Conservation (phyloP, 2,888 invertebrate genomes). For the Drosophila suboccidentalis region DNA sequence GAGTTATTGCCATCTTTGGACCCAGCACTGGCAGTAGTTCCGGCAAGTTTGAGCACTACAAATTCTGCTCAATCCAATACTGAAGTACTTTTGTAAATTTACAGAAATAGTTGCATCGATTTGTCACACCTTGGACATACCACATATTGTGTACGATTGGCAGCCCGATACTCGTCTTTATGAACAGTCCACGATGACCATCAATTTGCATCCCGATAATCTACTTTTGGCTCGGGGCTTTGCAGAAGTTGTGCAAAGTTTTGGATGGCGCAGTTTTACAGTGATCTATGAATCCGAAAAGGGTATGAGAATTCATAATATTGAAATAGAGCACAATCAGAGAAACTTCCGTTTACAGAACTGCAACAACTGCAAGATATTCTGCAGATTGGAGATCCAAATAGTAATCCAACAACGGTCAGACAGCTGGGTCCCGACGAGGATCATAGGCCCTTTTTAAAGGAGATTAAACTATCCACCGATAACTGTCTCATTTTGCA, state of each 20-base stretch:
- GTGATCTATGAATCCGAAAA: constrained; percentile 94
- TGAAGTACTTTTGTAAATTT: not conserved
- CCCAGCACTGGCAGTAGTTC: constrained; percentile 86
- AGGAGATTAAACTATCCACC: constrained; percentile 90
- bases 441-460: constrained; percentile 90
- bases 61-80: not conserved
- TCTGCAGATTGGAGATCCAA: constrained; percentile 90
- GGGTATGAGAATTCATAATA: constrained; percentile 85
- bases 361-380: constrained; percentile 92
- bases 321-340: no score
- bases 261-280: constrained; percentile 93
- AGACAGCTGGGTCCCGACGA: constrained; percentile 87
- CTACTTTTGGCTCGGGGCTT: constrained; percentile 89
- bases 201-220: constrained; percentile 91
- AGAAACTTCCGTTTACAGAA: constrained; percentile 85
- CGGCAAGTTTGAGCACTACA: constrained; percentile 82
- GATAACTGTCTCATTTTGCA: constrained; percentile 92
- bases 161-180: constrained; percentile 85
- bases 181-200: constrained; percentile 87
- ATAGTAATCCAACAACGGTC: constrained; percentile 89
- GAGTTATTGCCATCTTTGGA: constrained; percentile 91
- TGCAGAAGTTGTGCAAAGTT: constrained; percentile 90
- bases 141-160: constrained; percentile 89
- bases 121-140: constrained; percentile 88
- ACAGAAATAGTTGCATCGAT: constrained; percentile 86